Base-by-base conservation (phyloP, 2,888 invertebrate species). In the Sarcophaga carnaria region DNA sequence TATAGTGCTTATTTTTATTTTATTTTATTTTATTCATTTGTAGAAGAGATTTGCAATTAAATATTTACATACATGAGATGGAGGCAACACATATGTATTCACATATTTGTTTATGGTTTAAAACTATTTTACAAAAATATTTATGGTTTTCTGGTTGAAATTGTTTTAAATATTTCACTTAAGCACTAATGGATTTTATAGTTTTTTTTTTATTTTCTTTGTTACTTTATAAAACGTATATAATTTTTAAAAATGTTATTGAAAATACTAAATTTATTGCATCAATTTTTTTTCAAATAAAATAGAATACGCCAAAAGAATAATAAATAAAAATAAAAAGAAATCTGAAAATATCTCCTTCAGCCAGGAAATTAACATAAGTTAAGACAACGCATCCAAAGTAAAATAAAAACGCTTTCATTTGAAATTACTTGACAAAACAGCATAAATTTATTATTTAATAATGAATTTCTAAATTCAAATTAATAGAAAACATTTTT, bases 1-100 rank as follows among this genome's bases (percentile, higher is more conserved):
- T 81, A 69, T 12, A 72, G 63, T 74, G 66, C 4, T 66, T 47
- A 6, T 49, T 74, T 70, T 69, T n/a, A 37, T 47, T 74, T 67
- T 12, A 27, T 60, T 3, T 3, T n/a, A 37, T 47, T 74, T 67
- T 12, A 27, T 60, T 3, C 4, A 22, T 49, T 49, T 47, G 20
- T 49, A 69, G 4, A 14, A 17, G 12, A 14, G 12, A 12, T 12
- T 25, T 79, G 27, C 25, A 71, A 49, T 69, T 49, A 49, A 22
- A 49, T 27, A 79, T 79, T 79, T 37, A 49, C 14, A 63, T 27
- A 27, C 6, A 14, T 49, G 20, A 54, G 20, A 54, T 54, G 12
- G 17, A 54, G 10, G 54, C 14, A 4, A 4, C 54, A 14, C 22
- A 22, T 17, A 8, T 37, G 22, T 22, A 22, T 22, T 22, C 22